phyloP scores from a whole-genome alignment of 2,797 vertebrate species.

The Scarus forsteni region DNA sequence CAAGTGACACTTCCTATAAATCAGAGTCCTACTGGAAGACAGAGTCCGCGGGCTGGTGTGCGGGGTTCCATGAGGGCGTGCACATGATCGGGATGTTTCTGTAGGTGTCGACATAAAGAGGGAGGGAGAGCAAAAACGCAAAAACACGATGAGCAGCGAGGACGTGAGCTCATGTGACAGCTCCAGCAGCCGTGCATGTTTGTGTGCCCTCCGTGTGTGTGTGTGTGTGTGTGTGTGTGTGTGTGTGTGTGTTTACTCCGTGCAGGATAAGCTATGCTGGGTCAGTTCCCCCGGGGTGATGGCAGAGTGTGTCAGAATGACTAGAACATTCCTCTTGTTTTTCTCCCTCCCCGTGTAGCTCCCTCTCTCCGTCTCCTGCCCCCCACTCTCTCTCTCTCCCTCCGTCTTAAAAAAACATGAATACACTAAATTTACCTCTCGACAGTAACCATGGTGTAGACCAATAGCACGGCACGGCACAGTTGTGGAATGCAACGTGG shows the following conservation, averaged over 20 bases:
- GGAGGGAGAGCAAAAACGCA: slow-evolving; percentile 15
- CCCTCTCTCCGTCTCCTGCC: slow-evolving; percentile 15
- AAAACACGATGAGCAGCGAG: slow-evolving; percentile 45
- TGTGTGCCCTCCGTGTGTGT: slow-evolving; percentile 11
- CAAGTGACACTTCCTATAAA: slow-evolving; percentile 80
- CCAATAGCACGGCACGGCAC: slow-evolving; percentile 51
- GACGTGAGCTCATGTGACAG: slow-evolving; percentile 75
- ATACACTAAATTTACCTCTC: slow-evolving; percentile 53
- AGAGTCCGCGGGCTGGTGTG: slow-evolving; percentile 2
- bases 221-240: slow-evolving; percentile 45
- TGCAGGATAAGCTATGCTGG: slow-evolving; percentile 70
- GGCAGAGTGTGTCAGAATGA: slow-evolving; percentile 68
- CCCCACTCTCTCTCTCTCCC: slow-evolving; percentile 1
- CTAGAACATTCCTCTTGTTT: slow-evolving; percentile 71
- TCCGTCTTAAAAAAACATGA: slow-evolving; percentile 28
- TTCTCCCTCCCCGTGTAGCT: slow-evolving; percentile 35
- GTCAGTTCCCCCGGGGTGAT: slow-evolving; percentile 72
- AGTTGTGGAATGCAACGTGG: slow-evolving; percentile 69
- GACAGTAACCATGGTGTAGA: slow-evolving; percentile 44
- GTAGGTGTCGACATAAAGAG: slow-evolving; percentile 39
- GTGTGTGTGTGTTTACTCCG: slow-evolving; percentile 37
- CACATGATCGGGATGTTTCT: slow-evolving; percentile 48
- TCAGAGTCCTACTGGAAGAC: slow-evolving; percentile 58
- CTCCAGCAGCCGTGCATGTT: slow-evolving; percentile 55
- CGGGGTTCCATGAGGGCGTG: slow-evolving; percentile 18